These are phyloP conservation scores for Leucophenga maculata DNA, from an alignment of 2,888 invertebrate species.

Conservation along the genomic window DNA sequence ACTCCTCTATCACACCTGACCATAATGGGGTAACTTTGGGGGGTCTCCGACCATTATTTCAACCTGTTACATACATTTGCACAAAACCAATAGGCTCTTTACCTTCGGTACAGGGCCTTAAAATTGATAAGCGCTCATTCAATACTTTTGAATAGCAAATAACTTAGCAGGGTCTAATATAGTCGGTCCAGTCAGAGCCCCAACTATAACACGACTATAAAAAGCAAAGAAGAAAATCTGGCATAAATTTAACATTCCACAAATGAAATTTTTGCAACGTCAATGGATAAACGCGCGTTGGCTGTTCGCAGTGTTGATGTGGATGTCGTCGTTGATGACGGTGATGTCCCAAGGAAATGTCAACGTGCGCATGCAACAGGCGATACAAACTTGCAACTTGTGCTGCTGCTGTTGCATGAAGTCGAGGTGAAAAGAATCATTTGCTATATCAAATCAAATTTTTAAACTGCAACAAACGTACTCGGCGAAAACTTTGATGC, in stretches of 20 bases:
- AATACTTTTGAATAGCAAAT: too few relatives aligned
- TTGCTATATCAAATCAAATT: background rate
- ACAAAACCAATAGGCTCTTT: too few relatives aligned
- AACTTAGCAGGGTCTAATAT: too few relatives aligned
- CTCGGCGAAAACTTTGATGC: background rate
- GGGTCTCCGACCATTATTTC: too few relatives aligned
- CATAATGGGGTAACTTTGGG: too few relatives aligned
- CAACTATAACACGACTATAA: too few relatives aligned
- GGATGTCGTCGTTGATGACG: background rate
- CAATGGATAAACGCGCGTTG: conserved; percentile 40
- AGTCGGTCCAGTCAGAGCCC: too few relatives aligned
- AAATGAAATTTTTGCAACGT: conserved; percentile 54
- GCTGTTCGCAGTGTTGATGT: too few relatives aligned
- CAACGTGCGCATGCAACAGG: background rate
- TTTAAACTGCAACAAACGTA: conserved; percentile 1
- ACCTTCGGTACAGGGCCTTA: too few relatives aligned
- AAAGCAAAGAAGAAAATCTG: conserved; percentile 14
- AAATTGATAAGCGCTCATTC: too few relatives aligned
- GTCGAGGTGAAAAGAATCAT: background rate
- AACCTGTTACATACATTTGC: too few relatives aligned
- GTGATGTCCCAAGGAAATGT: conserved; percentile 32
- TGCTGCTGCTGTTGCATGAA: background rate
- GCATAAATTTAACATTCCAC: conserved; percentile 57
- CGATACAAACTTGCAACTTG: background rate
- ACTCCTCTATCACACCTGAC: too few relatives aligned